Evolutionary conservation across 2,797 vertebrate species (phyloP).

Genomic region (Hoplostethus mediterraneus): DNA sequence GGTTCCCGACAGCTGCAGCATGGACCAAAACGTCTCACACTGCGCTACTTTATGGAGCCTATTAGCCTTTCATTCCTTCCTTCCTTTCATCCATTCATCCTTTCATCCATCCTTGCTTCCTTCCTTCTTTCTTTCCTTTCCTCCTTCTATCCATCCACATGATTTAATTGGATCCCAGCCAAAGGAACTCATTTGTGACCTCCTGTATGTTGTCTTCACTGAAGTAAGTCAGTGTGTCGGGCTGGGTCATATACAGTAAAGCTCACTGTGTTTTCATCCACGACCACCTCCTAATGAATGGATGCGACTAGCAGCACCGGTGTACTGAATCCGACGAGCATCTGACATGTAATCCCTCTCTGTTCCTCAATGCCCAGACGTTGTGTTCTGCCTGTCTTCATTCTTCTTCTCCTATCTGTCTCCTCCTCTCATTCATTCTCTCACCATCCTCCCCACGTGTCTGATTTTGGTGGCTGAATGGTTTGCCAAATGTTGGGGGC

Average conservation of each 20-base stretch:
- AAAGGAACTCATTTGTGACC: background rate
- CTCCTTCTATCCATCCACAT: background rate
- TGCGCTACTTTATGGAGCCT: no score
- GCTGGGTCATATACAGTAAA: background rate
- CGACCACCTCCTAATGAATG: conserved; percentile 24
- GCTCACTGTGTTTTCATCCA: background rate
- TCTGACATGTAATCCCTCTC: conserved; percentile 17
- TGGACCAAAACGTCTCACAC: no score
- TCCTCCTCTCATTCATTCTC: background rate
- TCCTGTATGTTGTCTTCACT: background rate
- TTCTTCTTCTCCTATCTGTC: conserved; percentile 6
- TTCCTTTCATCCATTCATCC: conserved; percentile 7
- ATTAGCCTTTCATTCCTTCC: background rate
- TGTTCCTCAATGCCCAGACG: conserved; percentile 9
- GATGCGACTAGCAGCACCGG: conserved; percentile 20
- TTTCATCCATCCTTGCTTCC: background rate
- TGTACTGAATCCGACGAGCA: conserved; percentile 20
- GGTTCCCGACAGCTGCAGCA: no score
- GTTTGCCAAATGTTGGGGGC: conserved; percentile 28
- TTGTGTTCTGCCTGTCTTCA: conserved; percentile 9
- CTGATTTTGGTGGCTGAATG: background rate
- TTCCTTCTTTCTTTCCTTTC: background rate
- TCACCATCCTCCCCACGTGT: conserved; percentile 17
- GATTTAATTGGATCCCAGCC: background rate
- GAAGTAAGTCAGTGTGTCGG: conserved; percentile 15